These are phyloP conservation scores for Ernsta delagoae DNA, from an alignment of 2,888 invertebrate species.

Conservation along the genomic window DNA sequence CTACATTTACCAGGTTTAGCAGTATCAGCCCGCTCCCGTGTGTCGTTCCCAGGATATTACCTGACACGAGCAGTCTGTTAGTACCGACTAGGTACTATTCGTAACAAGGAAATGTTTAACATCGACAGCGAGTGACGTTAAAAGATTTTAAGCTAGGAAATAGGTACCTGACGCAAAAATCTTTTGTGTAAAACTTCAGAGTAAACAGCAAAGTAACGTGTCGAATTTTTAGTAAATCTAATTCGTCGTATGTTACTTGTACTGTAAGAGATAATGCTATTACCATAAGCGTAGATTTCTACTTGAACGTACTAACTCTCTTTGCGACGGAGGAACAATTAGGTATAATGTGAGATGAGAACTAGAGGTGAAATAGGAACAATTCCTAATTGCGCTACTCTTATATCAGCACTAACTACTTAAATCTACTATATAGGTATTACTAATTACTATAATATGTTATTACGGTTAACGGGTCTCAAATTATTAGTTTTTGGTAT, in stretches of 20 bases:
- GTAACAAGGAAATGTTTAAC: slow-evolving; percentile 19
- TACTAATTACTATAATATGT: too few relatives aligned
- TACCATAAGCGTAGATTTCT: too few relatives aligned
- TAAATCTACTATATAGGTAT: too few relatives aligned
- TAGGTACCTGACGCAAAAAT: neutral
- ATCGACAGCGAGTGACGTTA: slow-evolving; percentile 9
- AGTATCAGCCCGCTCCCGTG: neutral
- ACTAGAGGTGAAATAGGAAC: too few relatives aligned
- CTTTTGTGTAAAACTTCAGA: slow-evolving; percentile 6
- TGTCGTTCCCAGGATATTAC: slow-evolving; percentile 21
- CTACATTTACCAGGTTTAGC: neutral
- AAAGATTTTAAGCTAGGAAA: slow-evolving; percentile 2
- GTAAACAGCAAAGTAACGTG: neutral
- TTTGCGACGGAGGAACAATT: too few relatives aligned
- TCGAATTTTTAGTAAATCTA: neutral
- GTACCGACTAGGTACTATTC: neutral
- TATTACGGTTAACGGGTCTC: too few relatives aligned
- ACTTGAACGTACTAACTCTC: too few relatives aligned
- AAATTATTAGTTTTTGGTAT: neutral
- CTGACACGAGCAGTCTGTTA: slow-evolving; percentile 16
- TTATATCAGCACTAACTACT: too few relatives aligned
- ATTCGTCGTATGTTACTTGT: too few relatives aligned
- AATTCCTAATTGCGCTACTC: too few relatives aligned
- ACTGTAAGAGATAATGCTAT: too few relatives aligned
- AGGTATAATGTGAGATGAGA: too few relatives aligned